Evolutionary conservation across 2,797 vertebrate species (phyloP), one percentile per base, ranked within the genome.

Genomic region (Psittacula echo): DNA sequence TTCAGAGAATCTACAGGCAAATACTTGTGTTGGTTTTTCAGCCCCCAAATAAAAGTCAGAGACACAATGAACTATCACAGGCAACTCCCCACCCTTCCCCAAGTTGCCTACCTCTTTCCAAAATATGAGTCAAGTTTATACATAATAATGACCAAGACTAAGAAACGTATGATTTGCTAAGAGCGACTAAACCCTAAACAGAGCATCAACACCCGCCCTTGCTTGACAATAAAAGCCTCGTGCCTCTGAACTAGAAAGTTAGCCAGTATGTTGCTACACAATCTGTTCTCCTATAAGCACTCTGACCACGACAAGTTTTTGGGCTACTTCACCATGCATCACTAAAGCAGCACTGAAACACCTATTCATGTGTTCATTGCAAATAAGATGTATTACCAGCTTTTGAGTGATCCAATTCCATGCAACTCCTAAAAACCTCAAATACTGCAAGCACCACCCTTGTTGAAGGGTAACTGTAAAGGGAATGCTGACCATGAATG

Each of bases 41-140:
- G 2, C 32, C 41, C 66, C 13, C 37, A 68, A 87, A 95, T 45
- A 66, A 39, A 89, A 86, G 30, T 12, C 61, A 73, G 37, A 84
- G 89, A 81, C 85, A 71, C 80, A 88, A 73, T 11, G 70, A 93
- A 91, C 60, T 71, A 92, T 45, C 53, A 79, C 41, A 66, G 30
- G 50, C 50, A 87, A 56, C 54, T 95, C 84, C 71, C 44, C 68
- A 86, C 71, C 64, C 87, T 71, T 95, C 42, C 44, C 60, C 56
- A 78, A 65, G 51, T 0, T 90, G 67, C 32, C 39, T 64, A 27
- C 45, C 32, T 88, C 58, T 20, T 84, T 84, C 62, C 54, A 94
- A 95, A 95, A 62, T 26, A 82, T 51, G 71, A 95, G 81, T 93
- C 84, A 95, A 92, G 79, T 91, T 85, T 93, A 94, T 90, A 90